Evolutionary conservation across 92 coral and sea anemone species (phyloP).

Genomic region (Epizoanthus scotinus): DNA sequence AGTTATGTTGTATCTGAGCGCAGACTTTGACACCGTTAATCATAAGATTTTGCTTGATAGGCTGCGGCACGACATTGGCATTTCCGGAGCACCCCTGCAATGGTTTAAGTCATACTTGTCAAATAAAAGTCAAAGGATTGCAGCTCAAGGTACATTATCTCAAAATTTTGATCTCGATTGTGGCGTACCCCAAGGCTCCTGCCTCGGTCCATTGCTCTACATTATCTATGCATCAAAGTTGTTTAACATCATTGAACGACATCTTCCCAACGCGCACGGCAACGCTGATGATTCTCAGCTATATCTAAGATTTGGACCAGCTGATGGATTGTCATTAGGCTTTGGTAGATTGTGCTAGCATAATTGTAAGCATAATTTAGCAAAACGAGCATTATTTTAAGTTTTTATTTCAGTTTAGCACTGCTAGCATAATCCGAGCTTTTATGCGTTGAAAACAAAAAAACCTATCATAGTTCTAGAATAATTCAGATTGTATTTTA

Average conservation of each 20-base stretch:
- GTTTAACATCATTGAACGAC: neutral
- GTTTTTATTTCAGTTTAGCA: no score
- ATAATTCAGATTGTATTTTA: no score
- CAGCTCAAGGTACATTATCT: conserved; percentile 46
- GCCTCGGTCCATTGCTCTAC: conserved; percentile 38
- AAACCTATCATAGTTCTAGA: no score
- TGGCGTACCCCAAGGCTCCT: conserved; percentile 44
- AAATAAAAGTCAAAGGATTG: conserved; percentile 41
- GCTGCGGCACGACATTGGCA: conserved; percentile 40
- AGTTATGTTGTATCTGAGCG: neutral
- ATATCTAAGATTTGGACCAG: conserved; percentile 25
- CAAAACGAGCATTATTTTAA: no score
- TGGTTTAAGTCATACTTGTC: conserved; percentile 47
- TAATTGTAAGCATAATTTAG: no score
- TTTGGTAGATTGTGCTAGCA: no score
- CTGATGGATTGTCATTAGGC: conserved; percentile 16
- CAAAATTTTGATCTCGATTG: conserved; percentile 12
- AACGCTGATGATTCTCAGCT: conserved; percentile 12
- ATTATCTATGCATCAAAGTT: no score
- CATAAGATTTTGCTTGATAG: conserved; percentile 10
- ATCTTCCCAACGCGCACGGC: conserved; percentile 20
- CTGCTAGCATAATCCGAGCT: no score
- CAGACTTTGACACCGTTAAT: neutral
- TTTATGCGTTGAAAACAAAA: no score
- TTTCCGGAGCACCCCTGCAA: conserved; percentile 46